A percentile compares a stretch with the other conserved stretches of the same genome.
phyloP scores from a whole-genome alignment of 1,140 invertebrate species.

The Cherax quadricarinatus region DNA sequence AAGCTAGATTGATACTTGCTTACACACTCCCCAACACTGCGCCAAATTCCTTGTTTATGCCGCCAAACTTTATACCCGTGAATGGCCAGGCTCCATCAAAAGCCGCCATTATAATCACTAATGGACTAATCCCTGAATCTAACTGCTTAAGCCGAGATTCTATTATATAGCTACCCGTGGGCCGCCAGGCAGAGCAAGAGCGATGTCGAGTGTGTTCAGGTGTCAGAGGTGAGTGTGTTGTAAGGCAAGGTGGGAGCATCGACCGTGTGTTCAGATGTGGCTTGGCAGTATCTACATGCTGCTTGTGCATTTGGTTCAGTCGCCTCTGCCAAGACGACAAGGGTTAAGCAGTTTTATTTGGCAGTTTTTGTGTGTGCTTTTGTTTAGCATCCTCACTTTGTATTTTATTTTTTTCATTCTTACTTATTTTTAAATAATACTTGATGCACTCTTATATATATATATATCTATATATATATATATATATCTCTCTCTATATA shows the following conservation, averaged over 20 bases:
- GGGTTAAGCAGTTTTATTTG: not conserved
- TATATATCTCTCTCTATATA: no score
- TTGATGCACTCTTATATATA: not conserved
- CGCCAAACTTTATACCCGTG: conserved; percentile 30
- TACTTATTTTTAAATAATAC: not conserved
- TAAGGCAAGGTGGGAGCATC: not conserved
- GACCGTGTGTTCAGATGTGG: not conserved
- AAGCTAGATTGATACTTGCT: conserved; percentile 22
- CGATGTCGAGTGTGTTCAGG: no score
- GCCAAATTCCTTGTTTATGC: conserved; percentile 34
- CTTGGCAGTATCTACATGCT: not conserved
- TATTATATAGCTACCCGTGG: not conserved
- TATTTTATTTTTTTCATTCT: not conserved
- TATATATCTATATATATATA: no score
- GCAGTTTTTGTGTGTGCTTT: not conserved
- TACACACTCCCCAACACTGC: conserved; percentile 30
- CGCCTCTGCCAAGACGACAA: not conserved
- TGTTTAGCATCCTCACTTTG: no score
- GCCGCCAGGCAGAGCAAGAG: not conserved
- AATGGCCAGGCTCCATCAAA: conserved; percentile 27
- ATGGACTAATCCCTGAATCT: conserved; percentile 24
- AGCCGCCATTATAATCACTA: conserved; percentile 34
- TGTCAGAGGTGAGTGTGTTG: not conserved
- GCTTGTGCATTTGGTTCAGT: not conserved
- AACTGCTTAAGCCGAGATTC: conserved; percentile 23